Percentiles rank a stretch among this genome's conserved stretches.
phyloP scores from a whole-genome alignment of 2,888 invertebrate species.

The Xestia ashworthii region DNA sequence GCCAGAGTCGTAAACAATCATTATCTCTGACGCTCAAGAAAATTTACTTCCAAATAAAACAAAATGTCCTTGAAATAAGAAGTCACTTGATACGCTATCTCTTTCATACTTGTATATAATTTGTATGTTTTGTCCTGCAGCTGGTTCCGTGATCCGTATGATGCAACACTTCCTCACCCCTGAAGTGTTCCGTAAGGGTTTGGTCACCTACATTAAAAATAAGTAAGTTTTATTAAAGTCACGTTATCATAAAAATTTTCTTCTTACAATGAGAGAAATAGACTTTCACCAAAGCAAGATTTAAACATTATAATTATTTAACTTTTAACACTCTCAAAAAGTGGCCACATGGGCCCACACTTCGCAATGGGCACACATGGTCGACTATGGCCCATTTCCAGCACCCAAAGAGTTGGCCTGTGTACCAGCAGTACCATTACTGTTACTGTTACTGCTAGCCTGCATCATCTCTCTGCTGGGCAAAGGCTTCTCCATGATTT shows the following conservation, averaged over 20 bases:
- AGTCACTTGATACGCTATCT: neutral
- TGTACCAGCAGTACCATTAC: neutral
- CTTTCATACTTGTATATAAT: neutral
- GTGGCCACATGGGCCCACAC: neutral
- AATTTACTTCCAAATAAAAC: constrained; percentile 10
- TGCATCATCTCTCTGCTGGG: too few species aligned
- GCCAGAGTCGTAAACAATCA: neutral
- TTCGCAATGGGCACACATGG: neutral
- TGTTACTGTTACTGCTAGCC: too few species aligned
- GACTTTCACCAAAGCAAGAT: neutral
- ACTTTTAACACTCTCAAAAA: neutral
- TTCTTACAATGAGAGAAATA: neutral
- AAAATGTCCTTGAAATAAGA: neutral
- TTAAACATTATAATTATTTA: neutral
- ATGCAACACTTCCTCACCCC: constrained; percentile 90
- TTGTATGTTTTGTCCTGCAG: constrained; percentile 72
- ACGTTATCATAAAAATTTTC: neutral
- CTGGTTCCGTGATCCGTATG: constrained; percentile 91
- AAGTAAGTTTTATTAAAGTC: constrained; percentile 75
- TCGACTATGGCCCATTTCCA: neutral
- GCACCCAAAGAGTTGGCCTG: neutral
- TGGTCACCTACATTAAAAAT: constrained; percentile 81
- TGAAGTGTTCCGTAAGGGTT: constrained; percentile 90
- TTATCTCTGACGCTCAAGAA: neutral
- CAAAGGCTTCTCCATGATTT: too few species aligned